Conservation (phyloP, 2,888 invertebrate species). For the Drosophila greeni region DNA sequence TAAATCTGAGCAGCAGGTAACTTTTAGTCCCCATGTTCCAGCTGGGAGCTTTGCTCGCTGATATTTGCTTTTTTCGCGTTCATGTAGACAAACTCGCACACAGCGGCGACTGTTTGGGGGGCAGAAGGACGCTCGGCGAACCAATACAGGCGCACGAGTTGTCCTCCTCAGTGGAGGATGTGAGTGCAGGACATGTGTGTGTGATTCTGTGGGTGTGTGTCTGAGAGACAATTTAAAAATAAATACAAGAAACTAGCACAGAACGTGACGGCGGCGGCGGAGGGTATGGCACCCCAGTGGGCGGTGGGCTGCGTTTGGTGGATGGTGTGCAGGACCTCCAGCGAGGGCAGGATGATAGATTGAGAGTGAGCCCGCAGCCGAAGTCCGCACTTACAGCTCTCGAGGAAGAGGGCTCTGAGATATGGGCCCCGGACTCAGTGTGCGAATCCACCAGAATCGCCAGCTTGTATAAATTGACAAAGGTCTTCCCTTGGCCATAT, state of each 20-base stretch:
- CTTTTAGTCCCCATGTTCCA: conserved; percentile 10
- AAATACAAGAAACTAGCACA: conserved; percentile 73
- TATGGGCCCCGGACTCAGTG: conserved; percentile 22
- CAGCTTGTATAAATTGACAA: conserved; percentile 47
- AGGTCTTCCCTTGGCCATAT: conserved; percentile 37
- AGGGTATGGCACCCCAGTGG: conserved; percentile 7
- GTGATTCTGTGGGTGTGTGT: conserved; percentile 32
- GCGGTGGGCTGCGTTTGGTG: conserved; percentile 1
- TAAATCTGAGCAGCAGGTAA: conserved; percentile 17
- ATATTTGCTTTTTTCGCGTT: conserved; percentile 38
- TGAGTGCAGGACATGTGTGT: conserved; percentile 36
- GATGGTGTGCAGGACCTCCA: conserved; percentile 29
- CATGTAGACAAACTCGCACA: conserved; percentile 38
- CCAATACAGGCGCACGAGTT: conserved; percentile 38
- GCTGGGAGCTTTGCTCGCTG: conserved; percentile 8
- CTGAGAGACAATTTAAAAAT: conserved; percentile 70
- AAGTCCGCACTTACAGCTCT: conserved; percentile 43
- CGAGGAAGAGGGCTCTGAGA: conserved; percentile 24
- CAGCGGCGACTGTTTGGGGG: conserved; percentile 28
- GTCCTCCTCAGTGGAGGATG: conserved; percentile 50
- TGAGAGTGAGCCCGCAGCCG: conserved; percentile 49
- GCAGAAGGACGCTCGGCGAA: conserved; percentile 60
- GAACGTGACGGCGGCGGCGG: conserved; percentile 49
- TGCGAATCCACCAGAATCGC: conserved; percentile 35
- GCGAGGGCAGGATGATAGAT: conserved; percentile 70